These are phyloP conservation scores for Periophthalmodon schlosseri DNA, from an alignment of 2,113 vertebrate species.

Conservation along the genomic window DNA sequence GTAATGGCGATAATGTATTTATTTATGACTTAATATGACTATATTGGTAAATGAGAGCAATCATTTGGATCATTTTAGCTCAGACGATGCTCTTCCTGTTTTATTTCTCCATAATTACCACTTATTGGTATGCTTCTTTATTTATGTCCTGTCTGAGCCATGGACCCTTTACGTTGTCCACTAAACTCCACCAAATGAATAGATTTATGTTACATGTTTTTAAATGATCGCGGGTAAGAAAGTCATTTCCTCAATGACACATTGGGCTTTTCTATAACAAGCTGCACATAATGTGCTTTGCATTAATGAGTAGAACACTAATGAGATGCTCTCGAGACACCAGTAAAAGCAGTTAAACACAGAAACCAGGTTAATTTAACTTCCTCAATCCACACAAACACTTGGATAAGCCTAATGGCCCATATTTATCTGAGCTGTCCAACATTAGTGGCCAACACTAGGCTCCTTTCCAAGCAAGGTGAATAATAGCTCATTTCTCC, in stretches of 20 bases:
- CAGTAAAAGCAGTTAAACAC: conserved; percentile 9
- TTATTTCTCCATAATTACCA: background rate
- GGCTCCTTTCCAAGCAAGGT: background rate
- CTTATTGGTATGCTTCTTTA: background rate
- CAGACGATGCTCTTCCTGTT: background rate
- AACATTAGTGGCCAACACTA: background rate
- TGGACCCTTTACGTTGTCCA: background rate
- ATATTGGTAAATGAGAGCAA: background rate
- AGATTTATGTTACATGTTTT: background rate
- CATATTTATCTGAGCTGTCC: conserved; percentile 11
- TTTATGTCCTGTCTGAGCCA: background rate
- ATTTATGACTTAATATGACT: background rate
- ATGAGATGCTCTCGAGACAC: conserved; percentile 3
- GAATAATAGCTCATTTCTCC: background rate
- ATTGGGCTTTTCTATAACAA: background rate
- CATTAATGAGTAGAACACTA: conserved; percentile 5
- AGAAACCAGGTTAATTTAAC: conserved; percentile 10
- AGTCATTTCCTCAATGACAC: background rate
- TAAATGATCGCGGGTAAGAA: background rate
- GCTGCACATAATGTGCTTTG: conserved; percentile 8
- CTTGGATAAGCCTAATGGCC: conserved; percentile 7
- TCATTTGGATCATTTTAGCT: background rate
- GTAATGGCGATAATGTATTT: background rate
- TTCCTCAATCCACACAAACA: conserved; percentile 8
- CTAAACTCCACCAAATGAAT: background rate